Evolutionary conservation across 2,113 vertebrate genomes (phyloP), one percentile per base, ranked within the genome.

Genomic region (Lampris incognitus): DNA sequence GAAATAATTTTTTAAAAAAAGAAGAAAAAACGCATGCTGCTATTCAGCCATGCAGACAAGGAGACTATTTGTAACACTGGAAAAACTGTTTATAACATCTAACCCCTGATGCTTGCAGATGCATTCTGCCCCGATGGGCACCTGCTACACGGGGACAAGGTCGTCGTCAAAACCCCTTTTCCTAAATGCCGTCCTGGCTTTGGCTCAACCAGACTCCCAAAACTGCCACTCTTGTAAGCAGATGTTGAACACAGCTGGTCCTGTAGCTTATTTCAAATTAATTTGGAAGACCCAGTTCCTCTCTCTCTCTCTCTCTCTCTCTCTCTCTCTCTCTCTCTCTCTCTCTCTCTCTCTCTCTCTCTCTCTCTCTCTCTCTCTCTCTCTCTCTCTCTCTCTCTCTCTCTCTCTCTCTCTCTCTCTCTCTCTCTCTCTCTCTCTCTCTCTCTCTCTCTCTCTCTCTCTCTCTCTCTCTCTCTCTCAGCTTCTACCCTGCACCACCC

Each of bases 191-290:
- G 24, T 38, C 41, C 51, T 44, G 4, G 54, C 51, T 51, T 24
- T n/a, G 49, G 10, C 41, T 54, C 40, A 13, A 42, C 9, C 9
- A 1, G 41, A 51, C 36, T 2, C 60, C 39, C 38, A 63, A 52
- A 55, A 13, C 60, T 9, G n/a, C 37, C 49, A 52, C 56, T 41
- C 37, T 6, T 9, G 38, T 58, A 52, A 66, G 41, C 72, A 66
- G 46, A 54, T 74, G 41, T 24, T 67, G 54, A 24, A 13, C 63
- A 37, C 46, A 54, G 50, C 57, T 66, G 62, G 37, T 57, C 40
- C 59, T 10, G 11, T 52, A 57, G 52, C 44, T 58, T 66, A 37
- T 58, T 66, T 66, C 55, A 11, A 50, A 56, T 66, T 74, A 57
- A 50, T 74, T 66, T 9, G 40, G 10, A 24, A 6, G n/a, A 38